These are phyloP conservation scores for Habroteleia sp. DNA, from an alignment of 2,888 invertebrate species.

Conservation along the genomic window DNA sequence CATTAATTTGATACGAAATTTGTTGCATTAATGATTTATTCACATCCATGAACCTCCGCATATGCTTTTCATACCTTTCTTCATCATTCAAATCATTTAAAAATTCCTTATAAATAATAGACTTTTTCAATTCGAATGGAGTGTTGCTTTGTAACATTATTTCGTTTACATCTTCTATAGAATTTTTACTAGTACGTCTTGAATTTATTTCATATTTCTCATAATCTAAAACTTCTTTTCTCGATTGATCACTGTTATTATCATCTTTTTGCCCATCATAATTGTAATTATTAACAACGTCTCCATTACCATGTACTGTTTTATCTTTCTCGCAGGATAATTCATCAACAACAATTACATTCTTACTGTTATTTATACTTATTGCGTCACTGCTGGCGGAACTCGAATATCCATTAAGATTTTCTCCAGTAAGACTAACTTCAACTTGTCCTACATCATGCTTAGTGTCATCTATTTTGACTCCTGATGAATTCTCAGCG, in stretches of 20 bases:
- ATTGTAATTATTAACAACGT: too few species aligned
- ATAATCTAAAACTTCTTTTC: too few species aligned
- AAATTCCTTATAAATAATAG: too few species aligned
- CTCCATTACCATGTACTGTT: too few species aligned
- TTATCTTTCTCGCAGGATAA: slow-evolving; percentile 2
- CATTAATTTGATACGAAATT: too few species aligned
- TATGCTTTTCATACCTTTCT: slow-evolving; percentile 8
- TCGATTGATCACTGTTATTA: too few species aligned
- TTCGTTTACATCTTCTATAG: too few species aligned
- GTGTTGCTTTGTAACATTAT: background rate
- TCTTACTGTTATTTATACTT: slow-evolving; percentile 23
- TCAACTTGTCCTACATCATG: slow-evolving; percentile 22
- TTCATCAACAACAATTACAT: slow-evolving; percentile 10
- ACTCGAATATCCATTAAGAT: background rate
- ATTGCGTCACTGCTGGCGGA: slow-evolving; percentile 4
- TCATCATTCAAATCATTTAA: slow-evolving; percentile 20
- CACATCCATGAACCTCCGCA: slow-evolving; percentile 15
- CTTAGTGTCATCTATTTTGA: slow-evolving; percentile 44
- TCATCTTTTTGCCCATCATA: too few species aligned
- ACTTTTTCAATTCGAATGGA: too few species aligned
- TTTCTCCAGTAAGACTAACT: background rate
- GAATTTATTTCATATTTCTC: too few species aligned
- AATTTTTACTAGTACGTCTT: too few species aligned
- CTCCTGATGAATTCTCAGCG: background rate
- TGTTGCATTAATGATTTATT: slow-evolving; percentile 33